Base-by-base conservation (phyloP, 2,113 vertebrate genomes). In the Sebastes schlegelii region DNA sequence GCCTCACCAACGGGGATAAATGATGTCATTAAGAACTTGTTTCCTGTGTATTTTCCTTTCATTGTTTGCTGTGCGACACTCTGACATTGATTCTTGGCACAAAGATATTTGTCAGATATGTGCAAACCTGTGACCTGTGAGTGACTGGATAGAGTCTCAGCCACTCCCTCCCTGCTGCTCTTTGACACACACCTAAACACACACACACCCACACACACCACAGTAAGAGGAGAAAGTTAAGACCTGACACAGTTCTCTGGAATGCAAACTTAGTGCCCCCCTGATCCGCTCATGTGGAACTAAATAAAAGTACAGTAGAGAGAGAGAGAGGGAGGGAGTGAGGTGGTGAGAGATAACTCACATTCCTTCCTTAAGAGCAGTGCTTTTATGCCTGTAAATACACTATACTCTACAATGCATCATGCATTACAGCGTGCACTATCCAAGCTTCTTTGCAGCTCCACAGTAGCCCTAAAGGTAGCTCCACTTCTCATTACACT, bases 201-300 rank as follows among this genome's bases (percentile, higher is more conserved):
- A 77, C 68, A 54, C 69, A 61, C 60, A 77, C 65, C 58, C 34
- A 66, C 63, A 48, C 57, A 19, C 55, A 55, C 45, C 8, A 14
- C 68, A 82, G 74, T 74, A 86, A 80, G 79, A 80, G 76, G 86
- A 88, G 92, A 92, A 87, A 79, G 83, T 78, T 89, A 89, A 87
- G 82, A 93, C 83, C 86, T 91, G 90, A 92, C 88, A 89, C 83
- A 85, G 74, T 72, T 77, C 85, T 92, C 80, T 89, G 92, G 90
- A 92, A 93, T 92, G 91, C 86, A 92, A 91, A 90, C 89, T 80
- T 72, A 74, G 74, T 65, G 77, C 68, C 70, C 77, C 70, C 84
- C 78, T 75, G 79, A 83, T 88, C 75, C 14, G 17, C 74, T 94
- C 91, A 86, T 78, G 89, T 85, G 90, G 83, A 92, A 92, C 77